Conservation (phyloP, 1,140 invertebrate species). For the Mesaphorura yosii region DNA sequence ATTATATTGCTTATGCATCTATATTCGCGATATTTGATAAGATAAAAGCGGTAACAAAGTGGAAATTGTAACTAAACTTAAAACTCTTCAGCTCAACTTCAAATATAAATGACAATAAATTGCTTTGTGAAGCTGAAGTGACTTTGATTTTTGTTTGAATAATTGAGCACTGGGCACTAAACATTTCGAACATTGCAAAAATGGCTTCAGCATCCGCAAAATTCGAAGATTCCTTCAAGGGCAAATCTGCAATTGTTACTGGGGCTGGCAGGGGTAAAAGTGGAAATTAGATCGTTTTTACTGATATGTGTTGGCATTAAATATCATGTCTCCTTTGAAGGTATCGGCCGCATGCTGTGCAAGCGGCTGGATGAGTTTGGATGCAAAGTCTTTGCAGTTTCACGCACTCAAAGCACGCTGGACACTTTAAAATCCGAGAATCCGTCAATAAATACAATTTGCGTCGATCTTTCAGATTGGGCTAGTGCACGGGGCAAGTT, state of each 20-base stretch:
- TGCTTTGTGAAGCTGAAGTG: not conserved
- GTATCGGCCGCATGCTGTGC: not conserved
- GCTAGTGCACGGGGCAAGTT: constrained; percentile 50
- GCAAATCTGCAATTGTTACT: not conserved
- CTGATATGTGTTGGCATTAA: not conserved
- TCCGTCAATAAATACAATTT: constrained; percentile 42
- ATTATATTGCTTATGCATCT: not conserved
- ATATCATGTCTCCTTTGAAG: not conserved
- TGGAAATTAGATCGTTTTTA: not conserved
- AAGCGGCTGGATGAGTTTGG: not conserved
- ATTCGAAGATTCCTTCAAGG: not conserved
- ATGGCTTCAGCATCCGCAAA: too few relatives aligned
- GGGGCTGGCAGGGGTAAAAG: not conserved
- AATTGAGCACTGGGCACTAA: too few relatives aligned
- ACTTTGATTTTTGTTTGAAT: not conserved
- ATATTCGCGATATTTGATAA: not conserved
- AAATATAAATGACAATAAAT: not conserved
- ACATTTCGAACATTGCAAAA: too few relatives aligned
- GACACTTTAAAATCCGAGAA: not conserved
- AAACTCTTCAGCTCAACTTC: not conserved
- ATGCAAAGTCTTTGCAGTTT: not conserved
- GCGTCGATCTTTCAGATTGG: constrained; percentile 65
- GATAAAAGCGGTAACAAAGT: not conserved
- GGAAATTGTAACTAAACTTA: not conserved
- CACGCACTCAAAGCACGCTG: not conserved